Evolutionary conservation across 2,113 vertebrate genomes (phyloP).

Genomic region (Passer domesticus): DNA sequence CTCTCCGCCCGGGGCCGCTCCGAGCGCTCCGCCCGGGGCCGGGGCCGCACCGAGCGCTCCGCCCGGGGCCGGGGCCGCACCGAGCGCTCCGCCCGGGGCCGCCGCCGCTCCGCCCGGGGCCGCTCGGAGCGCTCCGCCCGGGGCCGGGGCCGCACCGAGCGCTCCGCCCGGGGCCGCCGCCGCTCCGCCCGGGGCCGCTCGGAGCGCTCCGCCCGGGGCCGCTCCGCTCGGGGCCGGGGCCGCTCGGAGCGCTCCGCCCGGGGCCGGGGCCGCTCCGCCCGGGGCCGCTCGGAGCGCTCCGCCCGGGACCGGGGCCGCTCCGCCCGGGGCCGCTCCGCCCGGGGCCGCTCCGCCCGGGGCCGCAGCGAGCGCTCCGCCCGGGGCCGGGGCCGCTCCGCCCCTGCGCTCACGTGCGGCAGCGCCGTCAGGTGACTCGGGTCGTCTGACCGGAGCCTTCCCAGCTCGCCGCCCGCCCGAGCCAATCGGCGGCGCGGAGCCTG

Average conservation of each 20-base stretch:
- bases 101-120: not conserved
- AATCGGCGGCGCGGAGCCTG: not conserved
- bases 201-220: too few species aligned
- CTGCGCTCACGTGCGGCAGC: not conserved
- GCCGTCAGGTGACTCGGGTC: conserved; percentile 85
- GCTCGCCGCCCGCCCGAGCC: not conserved
- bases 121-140: not conserved
- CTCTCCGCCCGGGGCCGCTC: not conserved
- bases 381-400: not conserved
- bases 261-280: not conserved
- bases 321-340: not conserved
- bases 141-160: too few species aligned
- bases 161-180: too few species aligned
- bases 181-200: not conserved
- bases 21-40: too few species aligned
- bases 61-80: not conserved
- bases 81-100: not conserved
- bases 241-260: too few species aligned
- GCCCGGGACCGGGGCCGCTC: not conserved
- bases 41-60: conserved; percentile 1
- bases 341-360: too few species aligned
- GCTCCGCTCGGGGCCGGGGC: not conserved
- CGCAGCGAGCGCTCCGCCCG: too few species aligned
- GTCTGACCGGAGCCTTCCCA: conserved; percentile 28
- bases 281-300: too few species aligned